These are phyloP conservation scores for Ectemnius continuus DNA, from an alignment of 2,888 invertebrate genomes.

Conservation along the genomic window DNA sequence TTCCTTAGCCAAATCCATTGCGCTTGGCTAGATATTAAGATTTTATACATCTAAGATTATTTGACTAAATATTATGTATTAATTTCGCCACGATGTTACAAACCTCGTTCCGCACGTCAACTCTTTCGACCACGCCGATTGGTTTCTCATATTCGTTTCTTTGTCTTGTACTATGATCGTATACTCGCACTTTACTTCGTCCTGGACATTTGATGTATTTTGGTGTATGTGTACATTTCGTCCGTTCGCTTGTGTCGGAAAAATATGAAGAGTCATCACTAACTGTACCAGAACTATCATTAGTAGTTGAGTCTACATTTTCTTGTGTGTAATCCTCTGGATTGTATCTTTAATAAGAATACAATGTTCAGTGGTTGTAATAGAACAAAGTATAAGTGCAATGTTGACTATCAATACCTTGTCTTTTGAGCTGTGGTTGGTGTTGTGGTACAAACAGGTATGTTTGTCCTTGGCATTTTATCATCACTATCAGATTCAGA, in stretches of 20 bases:
- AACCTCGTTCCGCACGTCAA: slow-evolving; percentile 67
- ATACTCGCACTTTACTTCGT: slow-evolving; percentile 68
- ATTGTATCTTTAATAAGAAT: slow-evolving; percentile 65
- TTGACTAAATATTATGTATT: slow-evolving; percentile 3
- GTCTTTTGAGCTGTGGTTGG: slow-evolving; percentile 8
- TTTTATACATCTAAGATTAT: not conserved
- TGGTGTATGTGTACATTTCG: slow-evolving; percentile 43
- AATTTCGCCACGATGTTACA: slow-evolving; percentile 14
- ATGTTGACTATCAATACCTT: too few relatives aligned
- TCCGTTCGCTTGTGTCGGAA: slow-evolving; percentile 63
- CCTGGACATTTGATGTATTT: slow-evolving; percentile 52
- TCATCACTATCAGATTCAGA: slow-evolving; percentile 25
- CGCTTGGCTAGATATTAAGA: slow-evolving; percentile 64
- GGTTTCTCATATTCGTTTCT: slow-evolving; percentile 67
- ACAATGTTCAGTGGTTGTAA: too few relatives aligned
- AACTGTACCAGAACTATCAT: slow-evolving; percentile 62
- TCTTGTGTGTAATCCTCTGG: slow-evolving; percentile 69
- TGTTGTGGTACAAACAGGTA: slow-evolving; percentile 56
- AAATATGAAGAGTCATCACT: slow-evolving; percentile 75
- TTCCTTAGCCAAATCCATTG: slow-evolving; percentile 68
- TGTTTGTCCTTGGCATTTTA: slow-evolving; percentile 47
- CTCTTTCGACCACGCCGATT: slow-evolving; percentile 68
- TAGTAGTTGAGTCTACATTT: slow-evolving; percentile 61
- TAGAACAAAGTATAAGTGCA: too few relatives aligned
- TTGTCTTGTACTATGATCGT: slow-evolving; percentile 69